Base-by-base conservation (phyloP, 2,888 invertebrate genomes). In the Xanthia togata region DNA sequence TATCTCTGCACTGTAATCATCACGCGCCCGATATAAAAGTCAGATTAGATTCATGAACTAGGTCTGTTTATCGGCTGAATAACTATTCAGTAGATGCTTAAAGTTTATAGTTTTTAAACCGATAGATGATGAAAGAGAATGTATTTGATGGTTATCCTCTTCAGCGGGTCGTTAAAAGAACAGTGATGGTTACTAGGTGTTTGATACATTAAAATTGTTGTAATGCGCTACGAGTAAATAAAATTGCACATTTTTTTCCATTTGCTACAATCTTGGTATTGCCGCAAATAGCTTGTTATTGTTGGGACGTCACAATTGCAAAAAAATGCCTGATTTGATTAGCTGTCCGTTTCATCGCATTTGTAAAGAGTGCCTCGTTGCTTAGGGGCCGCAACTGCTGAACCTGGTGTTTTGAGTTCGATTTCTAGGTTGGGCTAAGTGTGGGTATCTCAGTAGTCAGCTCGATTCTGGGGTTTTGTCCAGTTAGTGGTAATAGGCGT, bases 11-110 rank as follows among this genome's bases (percentile, higher is more conserved):
- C 17, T 53, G 44, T 38, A 38, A 1, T 55, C 59, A 70, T 81
- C 74, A 63, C 84, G 53, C n/a, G 50, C 12, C 14, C 14, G 70
- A 67, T 70, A 81, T 82, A 81, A 82, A 82, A 72, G 84, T 82
- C 84, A 23, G 38, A 53, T 65, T 20, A 76, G 76, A 82, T 82
- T 82, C 57, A 80, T 41, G 50, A 44, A 20, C 55, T 50, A 38
- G 63, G 1, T n/a, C 53, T 62, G 69, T 81, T 82, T 82, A 78
- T 80, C 59, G 1, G 20, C 50, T 73, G 50, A 73, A 35, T 31
- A 70, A 78, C 55, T 17, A 62, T 70, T 14, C 41, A 38, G 44
- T 67, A 38, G 12, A 63, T 67, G 47, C 50, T 73, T 53, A 2
- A 14, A 70, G 11, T 83, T 79, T 83, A 70, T 79, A 31, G 62